Evolutionary conservation across 2,113 vertebrate species (phyloP), one percentile per base, ranked within the genome.

Genomic region (Tragelaphus scriptus): DNA sequence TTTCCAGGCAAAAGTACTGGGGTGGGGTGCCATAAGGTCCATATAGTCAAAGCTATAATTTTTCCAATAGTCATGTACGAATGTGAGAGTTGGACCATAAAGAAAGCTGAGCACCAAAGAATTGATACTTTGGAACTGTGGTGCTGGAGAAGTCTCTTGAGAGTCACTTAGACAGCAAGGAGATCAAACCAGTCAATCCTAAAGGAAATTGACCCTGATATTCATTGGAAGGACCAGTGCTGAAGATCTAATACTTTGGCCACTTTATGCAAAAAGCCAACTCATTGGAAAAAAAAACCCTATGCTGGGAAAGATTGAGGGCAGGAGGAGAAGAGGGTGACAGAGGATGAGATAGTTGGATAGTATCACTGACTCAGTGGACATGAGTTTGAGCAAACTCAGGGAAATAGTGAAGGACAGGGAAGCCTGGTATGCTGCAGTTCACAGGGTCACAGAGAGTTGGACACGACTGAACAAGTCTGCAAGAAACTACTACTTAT

Each of bases 401-500:
- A 71, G n/a, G n/a, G 68, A 71, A n/a, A 40, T 12, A 40, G 68
- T 71, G 68, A 71, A 71, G 68, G 68, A 71, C 19, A 40, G 36
- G 9, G 68, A 40, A 71, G 21, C n/a, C 19, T 40, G 19, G n/a
- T 5, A 23, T 40, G 68, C 19, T 23, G n/a, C n/a, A 40, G 68
- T 71, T 71, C n/a, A 23, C n/a, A 71, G 68, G 19, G 68, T 71
- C n/a, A 71, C n/a, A 71, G 68, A 71, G 10, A 71, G 10, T 40
- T 2, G 9, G n/a, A 71, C 19, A 71, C 0, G 2, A 23, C 21
- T 40, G n/a, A 12, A 71, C 19, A 71, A 26, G 58, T 91, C 63
- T 80, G 81, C 88, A 88, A 91, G 93, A 95, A 97, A 97, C 75
- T 58, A 44, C 25, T 91, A 93, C 86, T 97, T 97, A 94, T 95